Percentiles rank a stretch among this genome's conserved stretches.
Conservation (phyloP, 2,888 invertebrate species). For the Agrotis clavis region DNA sequence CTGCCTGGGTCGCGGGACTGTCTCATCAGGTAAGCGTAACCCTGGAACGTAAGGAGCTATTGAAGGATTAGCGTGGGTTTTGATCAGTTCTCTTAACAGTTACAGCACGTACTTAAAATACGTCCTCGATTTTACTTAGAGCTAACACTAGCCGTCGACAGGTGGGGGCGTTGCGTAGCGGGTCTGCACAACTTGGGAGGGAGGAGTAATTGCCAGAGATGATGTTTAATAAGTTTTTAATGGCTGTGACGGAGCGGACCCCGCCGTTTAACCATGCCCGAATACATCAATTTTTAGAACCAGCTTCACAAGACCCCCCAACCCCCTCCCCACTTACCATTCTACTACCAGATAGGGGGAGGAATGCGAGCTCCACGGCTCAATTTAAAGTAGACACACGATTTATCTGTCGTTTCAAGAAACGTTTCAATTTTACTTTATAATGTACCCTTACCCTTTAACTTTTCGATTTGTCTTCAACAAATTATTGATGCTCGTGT, state of each 20-base stretch:
- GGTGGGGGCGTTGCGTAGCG: conserved; percentile 60
- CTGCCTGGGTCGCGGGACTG: too few relatives aligned
- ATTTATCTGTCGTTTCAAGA: conserved; percentile 72
- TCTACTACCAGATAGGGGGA: conserved; percentile 8
- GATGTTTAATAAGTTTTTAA: conserved; percentile 93
- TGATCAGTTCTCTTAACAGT: conserved; percentile 1
- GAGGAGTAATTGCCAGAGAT: conserved; percentile 92
- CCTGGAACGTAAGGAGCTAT: too few relatives aligned
- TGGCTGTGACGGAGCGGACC: conserved; percentile 88
- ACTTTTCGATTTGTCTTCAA: conserved; percentile 70
- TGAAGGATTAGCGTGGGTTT: too few relatives aligned
- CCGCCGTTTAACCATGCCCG: conserved; percentile 83
- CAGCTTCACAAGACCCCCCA: conserved; percentile 67
- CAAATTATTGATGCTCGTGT: conserved; percentile 62
- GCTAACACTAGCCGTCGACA: conserved; percentile 53
- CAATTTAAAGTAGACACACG: conserved; percentile 65
- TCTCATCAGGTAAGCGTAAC: too few relatives aligned
- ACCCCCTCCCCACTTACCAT: conserved; percentile 38
- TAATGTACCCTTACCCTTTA: conserved; percentile 75
- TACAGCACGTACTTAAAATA: conserved; percentile 40
- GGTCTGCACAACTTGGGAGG: conserved; percentile 68
- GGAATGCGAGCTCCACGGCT: conserved; percentile 37
- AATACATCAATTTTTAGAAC: conserved; percentile 77
- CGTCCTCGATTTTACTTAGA: conserved; percentile 44
- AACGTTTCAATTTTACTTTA: conserved; percentile 77